Conservation (phyloP, 2,113 vertebrate genomes). For the Pogona vitticeps region DNA sequence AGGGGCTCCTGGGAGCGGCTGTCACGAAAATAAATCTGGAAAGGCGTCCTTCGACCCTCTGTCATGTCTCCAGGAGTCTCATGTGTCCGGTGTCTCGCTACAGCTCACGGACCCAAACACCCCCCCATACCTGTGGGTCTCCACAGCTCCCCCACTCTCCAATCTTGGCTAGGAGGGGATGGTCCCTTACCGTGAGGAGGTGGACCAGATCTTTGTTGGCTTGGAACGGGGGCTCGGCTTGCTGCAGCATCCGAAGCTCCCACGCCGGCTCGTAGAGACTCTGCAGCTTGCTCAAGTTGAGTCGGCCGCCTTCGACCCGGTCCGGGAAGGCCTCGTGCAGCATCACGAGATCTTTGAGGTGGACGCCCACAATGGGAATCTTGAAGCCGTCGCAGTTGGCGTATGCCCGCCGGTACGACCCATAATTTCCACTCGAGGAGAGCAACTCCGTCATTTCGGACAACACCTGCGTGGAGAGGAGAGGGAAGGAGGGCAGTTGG, state of each 20-base stretch:
- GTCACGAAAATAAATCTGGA: too few relatives aligned
- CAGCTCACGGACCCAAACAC: not conserved
- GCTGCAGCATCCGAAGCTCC: constrained; percentile 84
- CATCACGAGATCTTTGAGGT: constrained; percentile 91
- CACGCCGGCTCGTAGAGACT: constrained; percentile 86
- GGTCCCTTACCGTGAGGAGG: constrained; percentile 83
- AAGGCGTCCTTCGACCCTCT: too few relatives aligned
- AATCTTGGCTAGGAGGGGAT: too few relatives aligned
- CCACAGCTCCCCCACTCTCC: not conserved
- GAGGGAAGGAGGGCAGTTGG: not conserved
- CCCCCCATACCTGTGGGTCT: not conserved
- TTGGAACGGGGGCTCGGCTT: constrained; percentile 78
- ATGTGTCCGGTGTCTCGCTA: too few relatives aligned
- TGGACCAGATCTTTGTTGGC: constrained; percentile 90
- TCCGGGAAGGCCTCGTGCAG: constrained; percentile 86
- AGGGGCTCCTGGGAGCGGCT: too few relatives aligned
- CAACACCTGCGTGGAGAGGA: constrained; percentile 73
- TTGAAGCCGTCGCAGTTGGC: constrained; percentile 84
- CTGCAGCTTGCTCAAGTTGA: constrained; percentile 89
- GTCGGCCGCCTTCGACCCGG: constrained; percentile 83
- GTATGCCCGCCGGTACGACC: constrained; percentile 85
- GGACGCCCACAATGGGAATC: constrained; percentile 89
- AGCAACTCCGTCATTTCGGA: constrained; percentile 89
- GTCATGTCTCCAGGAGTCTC: too few relatives aligned
- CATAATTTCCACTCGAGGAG: constrained; percentile 87